Evolutionary conservation across 2,113 vertebrate species (phyloP).

Genomic region (Dendropsophus ebraccatus): DNA sequence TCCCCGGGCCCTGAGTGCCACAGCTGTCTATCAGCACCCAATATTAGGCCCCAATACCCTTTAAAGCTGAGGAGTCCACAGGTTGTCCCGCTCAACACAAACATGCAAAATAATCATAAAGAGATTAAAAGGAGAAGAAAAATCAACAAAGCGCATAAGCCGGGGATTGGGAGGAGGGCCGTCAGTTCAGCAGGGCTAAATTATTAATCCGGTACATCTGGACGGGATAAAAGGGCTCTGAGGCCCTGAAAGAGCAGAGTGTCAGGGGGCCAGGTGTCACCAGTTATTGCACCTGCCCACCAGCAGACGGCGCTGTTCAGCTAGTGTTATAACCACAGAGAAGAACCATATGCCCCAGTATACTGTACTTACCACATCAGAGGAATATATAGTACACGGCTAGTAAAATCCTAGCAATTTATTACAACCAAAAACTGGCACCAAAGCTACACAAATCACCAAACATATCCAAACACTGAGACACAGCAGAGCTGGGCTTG

Average conservation of each 20-base stretch:
- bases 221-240: conserved; percentile 34
- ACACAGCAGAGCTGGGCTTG: too few relatives aligned
- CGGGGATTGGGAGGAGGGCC: conserved; percentile 8
- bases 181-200: conserved; percentile 28
- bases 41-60: neutral
- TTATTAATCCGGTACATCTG: conserved; percentile 49
- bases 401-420: too few relatives aligned
- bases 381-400: too few relatives aligned
- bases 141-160: conserved; percentile 22
- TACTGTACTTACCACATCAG: too few relatives aligned
- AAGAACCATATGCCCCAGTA: too few relatives aligned
- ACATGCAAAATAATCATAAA: conserved; percentile 31
- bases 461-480: too few relatives aligned
- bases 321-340: neutral
- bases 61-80: neutral
- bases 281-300: neutral
- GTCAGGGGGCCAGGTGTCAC: conserved; percentile 9
- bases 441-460: too few relatives aligned
- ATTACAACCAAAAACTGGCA: too few relatives aligned
- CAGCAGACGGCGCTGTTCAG: neutral
- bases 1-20: neutral
- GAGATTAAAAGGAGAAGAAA: conserved; percentile 45
- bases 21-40: neutral
- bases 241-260: conserved; percentile 4
- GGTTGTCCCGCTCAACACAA: neutral